phyloP scores from a whole-genome alignment of 2,113 vertebrate species.

The Dunckerocampus dactyliophorus region DNA sequence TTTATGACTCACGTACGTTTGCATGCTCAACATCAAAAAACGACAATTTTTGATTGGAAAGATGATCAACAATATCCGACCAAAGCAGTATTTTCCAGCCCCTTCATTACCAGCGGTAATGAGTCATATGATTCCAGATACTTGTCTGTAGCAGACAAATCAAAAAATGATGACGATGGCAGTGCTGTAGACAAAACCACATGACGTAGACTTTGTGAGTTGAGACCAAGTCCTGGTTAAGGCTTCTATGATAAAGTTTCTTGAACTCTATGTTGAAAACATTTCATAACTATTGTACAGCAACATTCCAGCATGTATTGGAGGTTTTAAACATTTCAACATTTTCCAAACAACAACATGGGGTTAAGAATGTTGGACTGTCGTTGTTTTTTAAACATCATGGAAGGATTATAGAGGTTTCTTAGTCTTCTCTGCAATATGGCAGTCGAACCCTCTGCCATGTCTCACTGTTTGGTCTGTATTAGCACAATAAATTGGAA shows the following conservation, averaged over 20 bases:
- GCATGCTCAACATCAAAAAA: not conserved
- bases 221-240: too few species aligned
- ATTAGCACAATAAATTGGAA: constrained; percentile 2
- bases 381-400: not conserved
- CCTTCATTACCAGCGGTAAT: not conserved
- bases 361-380: too few species aligned
- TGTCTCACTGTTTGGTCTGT: not conserved
- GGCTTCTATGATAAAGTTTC: too few species aligned
- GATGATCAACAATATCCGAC: not conserved
- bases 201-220: not conserved
- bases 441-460: not conserved
- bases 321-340: too few species aligned
- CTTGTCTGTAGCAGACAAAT: not conserved
- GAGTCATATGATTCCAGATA: not conserved
- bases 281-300: too few species aligned
- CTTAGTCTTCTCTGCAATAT: not conserved
- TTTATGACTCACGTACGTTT: not conserved
- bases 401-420: not conserved
- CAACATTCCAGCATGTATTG: too few species aligned
- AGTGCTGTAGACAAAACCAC: not conserved
- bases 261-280: too few species aligned
- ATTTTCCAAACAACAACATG: too few species aligned
- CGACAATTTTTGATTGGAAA: not conserved
- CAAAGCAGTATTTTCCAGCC: not conserved
- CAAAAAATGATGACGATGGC: not conserved